Conservation (phyloP, 2,797 vertebrate species). For the Alectoris magna region DNA sequence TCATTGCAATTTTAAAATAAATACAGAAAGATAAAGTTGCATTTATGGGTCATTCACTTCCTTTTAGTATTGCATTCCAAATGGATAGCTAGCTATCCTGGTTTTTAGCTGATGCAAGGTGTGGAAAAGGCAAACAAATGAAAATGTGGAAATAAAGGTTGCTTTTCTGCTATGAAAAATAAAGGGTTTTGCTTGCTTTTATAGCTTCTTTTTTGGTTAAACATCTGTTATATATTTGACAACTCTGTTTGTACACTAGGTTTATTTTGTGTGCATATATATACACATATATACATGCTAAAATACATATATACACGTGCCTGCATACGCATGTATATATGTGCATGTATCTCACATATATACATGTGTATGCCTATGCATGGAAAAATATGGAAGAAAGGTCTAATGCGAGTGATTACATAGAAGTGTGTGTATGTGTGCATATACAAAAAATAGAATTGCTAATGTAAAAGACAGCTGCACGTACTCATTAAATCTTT, state of each 20-base stretch:
- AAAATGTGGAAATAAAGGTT: slow-evolving; percentile 72
- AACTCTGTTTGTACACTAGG: slow-evolving; percentile 65
- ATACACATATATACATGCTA: too few species aligned
- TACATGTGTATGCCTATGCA: background rate
- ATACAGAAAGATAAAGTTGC: slow-evolving; percentile 51
- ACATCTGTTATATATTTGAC: slow-evolving; percentile 75
- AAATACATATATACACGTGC: background rate
- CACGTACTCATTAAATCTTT: background rate
- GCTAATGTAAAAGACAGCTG: background rate
- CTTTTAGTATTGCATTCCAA: slow-evolving; percentile 42
- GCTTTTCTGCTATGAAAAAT: slow-evolving; percentile 23
- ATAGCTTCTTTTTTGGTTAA: background rate
- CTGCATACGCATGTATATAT: background rate
- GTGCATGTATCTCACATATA: background rate
- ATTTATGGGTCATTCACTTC: slow-evolving; percentile 16
- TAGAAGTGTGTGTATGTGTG: background rate
- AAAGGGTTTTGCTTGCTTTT: slow-evolving; percentile 79
- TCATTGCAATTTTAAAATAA: slow-evolving; percentile 48
- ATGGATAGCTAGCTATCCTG: slow-evolving; percentile 78
- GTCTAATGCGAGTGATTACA: background rate
- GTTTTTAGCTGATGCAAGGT: slow-evolving; percentile 82
- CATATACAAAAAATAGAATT: background rate
- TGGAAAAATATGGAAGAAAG: background rate
- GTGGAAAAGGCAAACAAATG: slow-evolving; percentile 79
- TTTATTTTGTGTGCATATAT: slow-evolving; percentile 25